phyloP scores from a whole-genome alignment of 2,113 vertebrate species.

The Hyperopisus bebe region DNA sequence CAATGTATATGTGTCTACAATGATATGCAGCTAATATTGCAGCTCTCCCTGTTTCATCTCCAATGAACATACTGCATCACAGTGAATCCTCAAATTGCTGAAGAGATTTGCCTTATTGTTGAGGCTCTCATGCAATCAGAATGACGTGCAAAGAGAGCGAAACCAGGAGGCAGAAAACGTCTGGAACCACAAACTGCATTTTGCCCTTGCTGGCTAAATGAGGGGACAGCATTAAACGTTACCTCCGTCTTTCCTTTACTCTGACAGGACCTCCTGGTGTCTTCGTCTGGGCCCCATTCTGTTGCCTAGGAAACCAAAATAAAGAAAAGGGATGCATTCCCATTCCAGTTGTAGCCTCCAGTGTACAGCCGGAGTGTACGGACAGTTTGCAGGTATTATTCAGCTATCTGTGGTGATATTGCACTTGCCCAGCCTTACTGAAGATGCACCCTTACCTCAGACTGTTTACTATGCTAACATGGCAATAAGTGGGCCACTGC shows the following conservation, averaged over 20 bases:
- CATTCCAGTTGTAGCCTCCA: constrained; percentile 29
- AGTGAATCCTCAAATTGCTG: not conserved
- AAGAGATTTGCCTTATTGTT: not conserved
- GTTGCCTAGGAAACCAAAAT: constrained; percentile 79
- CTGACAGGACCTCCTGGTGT: constrained; percentile 93
- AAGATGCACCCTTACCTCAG: constrained; percentile 48
- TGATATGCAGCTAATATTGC: not conserved
- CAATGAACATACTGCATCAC: not conserved
- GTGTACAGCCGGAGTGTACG: constrained; percentile 26
- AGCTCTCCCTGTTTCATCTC: not conserved
- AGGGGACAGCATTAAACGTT: constrained; percentile 46
- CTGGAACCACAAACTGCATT: not conserved
- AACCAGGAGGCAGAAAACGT: not conserved
- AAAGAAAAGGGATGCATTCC: constrained; percentile 41
- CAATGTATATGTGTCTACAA: not conserved
- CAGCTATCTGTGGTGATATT: constrained; percentile 42
- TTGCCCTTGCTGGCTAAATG: not conserved
- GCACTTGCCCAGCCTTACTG: constrained; percentile 37
- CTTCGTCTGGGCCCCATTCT: constrained; percentile 92
- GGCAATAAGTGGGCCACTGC: constrained; percentile 48
- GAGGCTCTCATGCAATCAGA: not conserved
- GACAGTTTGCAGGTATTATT: constrained; percentile 33
- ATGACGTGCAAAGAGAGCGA: not conserved
- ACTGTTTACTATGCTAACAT: constrained; percentile 67
- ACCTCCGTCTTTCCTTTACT: constrained; percentile 99